Evolutionary conservation across 2,888 invertebrate species (phyloP), one percentile per base, ranked within the genome.

Genomic region (Chironomus tentans): DNA sequence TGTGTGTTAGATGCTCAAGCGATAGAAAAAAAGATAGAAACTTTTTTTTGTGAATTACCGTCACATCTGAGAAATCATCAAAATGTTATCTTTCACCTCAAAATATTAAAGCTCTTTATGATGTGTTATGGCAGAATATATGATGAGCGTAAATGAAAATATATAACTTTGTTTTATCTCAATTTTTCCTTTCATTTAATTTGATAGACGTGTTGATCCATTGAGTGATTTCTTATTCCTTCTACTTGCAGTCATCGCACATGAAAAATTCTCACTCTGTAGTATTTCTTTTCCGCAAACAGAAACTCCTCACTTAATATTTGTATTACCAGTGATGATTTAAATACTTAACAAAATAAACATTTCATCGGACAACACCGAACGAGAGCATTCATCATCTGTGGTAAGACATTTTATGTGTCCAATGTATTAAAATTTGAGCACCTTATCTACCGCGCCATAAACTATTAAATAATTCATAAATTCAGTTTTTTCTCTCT

Each of bases 381-480:
- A 38, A 61, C 48, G 5, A 13, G 13, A 65, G 15, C 74, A 68
- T 74, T 74, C 74, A 74, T 74, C 74, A 74, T 74, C 47, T 47
- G 68, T 10, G 28, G 46, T 0, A 46, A 21, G 65, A 65, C n/a
- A 61, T 69, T 76, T 76, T 69, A 76, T 69, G 68, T 76, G 76
- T 69, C 69, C 69, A 76, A 69, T 7, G 48, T 76, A 76, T 76
- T 56, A 76, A 76, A 76, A 74, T 74, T 74, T 62, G 62, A 28
- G 61, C 68, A 65, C 18, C 48, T 61, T 65, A 74, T 62, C 62
- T 46, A 28, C 61, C 56, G 65, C 65, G 68, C 13, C 65, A 74
- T 38, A 68, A 74, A 68, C 74, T 74, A 24, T 74, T 74, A 68
- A 74, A 74, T 74, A 74, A 68, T 74, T 74, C 74, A 74, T 74